phyloP scores from a whole-genome alignment of 2,797 vertebrate genomes.

The Xiphorhynchus erythropygius region DNA sequence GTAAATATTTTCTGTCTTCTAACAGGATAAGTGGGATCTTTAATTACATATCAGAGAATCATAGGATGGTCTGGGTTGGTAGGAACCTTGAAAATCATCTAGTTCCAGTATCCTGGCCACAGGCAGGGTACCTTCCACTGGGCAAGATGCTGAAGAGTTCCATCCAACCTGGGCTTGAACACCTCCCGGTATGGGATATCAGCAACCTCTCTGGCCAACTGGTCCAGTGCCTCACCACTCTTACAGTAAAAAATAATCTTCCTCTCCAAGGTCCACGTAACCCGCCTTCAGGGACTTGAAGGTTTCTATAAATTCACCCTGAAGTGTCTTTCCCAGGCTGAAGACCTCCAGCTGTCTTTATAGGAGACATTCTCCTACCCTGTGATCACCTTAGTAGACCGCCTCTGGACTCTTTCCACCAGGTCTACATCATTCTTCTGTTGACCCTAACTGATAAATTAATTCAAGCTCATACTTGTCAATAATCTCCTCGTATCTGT shows the following conservation, averaged over 20 bases:
- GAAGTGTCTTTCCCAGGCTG: neutral
- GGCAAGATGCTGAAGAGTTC: rapidly evolving
- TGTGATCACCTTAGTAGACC: neutral
- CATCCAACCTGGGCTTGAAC: neutral
- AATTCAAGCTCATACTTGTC: neutral
- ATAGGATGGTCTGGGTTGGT: rapidly evolving
- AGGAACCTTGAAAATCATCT: neutral
- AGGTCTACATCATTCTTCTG: neutral
- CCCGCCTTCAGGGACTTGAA: rapidly evolving
- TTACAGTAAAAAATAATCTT: neutral
- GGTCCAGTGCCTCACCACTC: neutral
- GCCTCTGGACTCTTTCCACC: neutral
- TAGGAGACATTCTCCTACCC: neutral
- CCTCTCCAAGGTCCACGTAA: neutral
- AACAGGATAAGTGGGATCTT: neutral
- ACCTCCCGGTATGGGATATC: neutral
- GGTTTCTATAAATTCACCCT: neutral
- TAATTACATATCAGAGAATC: neutral
- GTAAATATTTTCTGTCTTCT: neutral
- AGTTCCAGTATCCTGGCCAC: neutral
- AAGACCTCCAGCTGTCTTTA: neutral
- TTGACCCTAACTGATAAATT: neutral
- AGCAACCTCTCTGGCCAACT: neutral
- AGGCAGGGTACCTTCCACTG: neutral
- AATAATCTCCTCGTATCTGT: neutral